phyloP scores from a whole-genome alignment of 2,797 vertebrate genomes.

The Catharus ustulatus region DNA sequence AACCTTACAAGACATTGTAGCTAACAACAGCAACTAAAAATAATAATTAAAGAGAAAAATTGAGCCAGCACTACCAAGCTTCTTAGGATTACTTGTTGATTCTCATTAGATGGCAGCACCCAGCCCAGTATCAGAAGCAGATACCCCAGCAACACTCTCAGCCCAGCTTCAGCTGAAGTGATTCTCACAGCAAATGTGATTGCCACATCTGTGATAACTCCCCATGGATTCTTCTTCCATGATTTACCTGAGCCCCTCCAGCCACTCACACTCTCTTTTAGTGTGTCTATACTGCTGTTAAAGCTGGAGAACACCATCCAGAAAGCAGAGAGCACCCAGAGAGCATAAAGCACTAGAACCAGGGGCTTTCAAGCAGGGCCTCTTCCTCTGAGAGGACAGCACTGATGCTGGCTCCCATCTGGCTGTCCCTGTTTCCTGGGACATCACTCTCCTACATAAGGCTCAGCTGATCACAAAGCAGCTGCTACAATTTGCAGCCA shows the following conservation, averaged over 20 bases:
- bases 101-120: background rate
- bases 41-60: background rate
- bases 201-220: background rate
- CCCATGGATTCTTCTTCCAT: background rate
- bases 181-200: background rate
- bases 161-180: background rate
- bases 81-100: background rate
- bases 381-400: background rate
- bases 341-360: background rate
- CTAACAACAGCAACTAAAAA: background rate
- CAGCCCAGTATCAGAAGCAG: background rate
- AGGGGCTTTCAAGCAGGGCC: background rate
- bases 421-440: background rate
- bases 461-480: background rate
- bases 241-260: background rate
- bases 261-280: background rate
- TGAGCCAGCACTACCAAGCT: background rate
- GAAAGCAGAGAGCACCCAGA: background rate
- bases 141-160: background rate
- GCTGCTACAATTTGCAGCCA: background rate
- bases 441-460: fast-evolving
- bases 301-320: background rate
- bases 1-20: background rate
- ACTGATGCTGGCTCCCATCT: background rate
- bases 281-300: background rate